phyloP scores from a whole-genome alignment of 2,797 vertebrate genomes.

The Schizopygopsis pylzovi region DNA sequence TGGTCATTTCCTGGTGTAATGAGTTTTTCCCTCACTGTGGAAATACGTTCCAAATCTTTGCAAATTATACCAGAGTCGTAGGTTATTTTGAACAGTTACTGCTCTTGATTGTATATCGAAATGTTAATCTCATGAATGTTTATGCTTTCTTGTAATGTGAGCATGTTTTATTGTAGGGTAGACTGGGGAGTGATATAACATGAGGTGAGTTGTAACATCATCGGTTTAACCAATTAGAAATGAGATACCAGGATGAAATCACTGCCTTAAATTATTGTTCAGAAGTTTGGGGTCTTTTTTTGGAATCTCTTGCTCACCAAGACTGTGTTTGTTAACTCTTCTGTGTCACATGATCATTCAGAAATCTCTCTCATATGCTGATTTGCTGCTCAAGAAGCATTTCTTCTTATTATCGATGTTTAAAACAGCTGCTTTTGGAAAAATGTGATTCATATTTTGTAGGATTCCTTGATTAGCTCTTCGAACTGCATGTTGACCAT shows the following conservation, averaged over 20 bases:
- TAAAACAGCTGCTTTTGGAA: background rate
- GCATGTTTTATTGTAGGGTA: background rate
- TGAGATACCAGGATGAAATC: too few relatives aligned
- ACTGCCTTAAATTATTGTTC: too few relatives aligned
- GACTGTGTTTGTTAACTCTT: background rate
- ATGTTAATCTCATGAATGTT: background rate
- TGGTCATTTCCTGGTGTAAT: conserved; percentile 24
- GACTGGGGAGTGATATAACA: background rate
- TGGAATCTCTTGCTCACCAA: too few relatives aligned
- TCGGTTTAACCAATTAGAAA: background rate
- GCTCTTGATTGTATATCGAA: background rate
- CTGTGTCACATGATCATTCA: background rate
- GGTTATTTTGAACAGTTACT: conserved; percentile 2
- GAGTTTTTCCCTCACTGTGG: conserved; percentile 18
- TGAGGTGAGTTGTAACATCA: background rate
- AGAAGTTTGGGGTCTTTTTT: too few relatives aligned
- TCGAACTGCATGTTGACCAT: background rate
- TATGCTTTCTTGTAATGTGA: background rate
- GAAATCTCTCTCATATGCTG: background rate
- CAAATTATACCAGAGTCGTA: background rate
- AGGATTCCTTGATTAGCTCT: background rate
- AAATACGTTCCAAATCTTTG: background rate
- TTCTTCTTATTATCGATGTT: background rate
- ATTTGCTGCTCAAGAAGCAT: background rate
- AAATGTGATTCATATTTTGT: too few relatives aligned